Evolutionary conservation across 2,113 vertebrate genomes (phyloP).

Genomic region (Edolisoma coerulescens): DNA sequence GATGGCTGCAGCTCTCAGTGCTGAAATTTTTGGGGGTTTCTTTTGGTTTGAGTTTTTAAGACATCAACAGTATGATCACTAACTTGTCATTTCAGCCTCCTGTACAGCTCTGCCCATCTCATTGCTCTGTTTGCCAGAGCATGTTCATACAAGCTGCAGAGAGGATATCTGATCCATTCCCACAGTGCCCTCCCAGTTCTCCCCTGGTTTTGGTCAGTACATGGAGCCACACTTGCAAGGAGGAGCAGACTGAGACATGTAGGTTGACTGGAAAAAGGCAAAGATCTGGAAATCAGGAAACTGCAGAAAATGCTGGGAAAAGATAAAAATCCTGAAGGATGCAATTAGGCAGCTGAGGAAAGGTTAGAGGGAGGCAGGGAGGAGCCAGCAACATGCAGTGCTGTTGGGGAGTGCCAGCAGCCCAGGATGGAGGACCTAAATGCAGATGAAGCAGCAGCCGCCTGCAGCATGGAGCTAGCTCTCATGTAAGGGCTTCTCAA

Average conservation of each 20-base stretch:
- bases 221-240: rapidly evolving
- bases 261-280: background rate
- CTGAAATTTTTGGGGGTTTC: background rate
- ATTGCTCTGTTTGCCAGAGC: background rate
- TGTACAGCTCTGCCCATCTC: background rate
- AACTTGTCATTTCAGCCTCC: background rate
- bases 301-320: background rate
- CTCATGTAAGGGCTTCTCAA: background rate
- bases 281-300: background rate
- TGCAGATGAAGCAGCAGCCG: background rate
- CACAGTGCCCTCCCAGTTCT: background rate
- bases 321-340: background rate
- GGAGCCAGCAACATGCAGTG: background rate
- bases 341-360: background rate
- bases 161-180: background rate
- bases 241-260: background rate
- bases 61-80: background rate
- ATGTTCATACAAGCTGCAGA: background rate
- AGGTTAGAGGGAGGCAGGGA: background rate
- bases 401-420: background rate
- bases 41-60: background rate
- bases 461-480: background rate
- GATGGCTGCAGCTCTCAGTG: background rate
- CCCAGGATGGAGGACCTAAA: background rate
- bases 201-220: background rate